A percentile compares a stretch with the other conserved stretches of the same genome.
phyloP scores from a whole-genome alignment of 1,140 invertebrate species.

The Zeugodacus cucurbitae region DNA sequence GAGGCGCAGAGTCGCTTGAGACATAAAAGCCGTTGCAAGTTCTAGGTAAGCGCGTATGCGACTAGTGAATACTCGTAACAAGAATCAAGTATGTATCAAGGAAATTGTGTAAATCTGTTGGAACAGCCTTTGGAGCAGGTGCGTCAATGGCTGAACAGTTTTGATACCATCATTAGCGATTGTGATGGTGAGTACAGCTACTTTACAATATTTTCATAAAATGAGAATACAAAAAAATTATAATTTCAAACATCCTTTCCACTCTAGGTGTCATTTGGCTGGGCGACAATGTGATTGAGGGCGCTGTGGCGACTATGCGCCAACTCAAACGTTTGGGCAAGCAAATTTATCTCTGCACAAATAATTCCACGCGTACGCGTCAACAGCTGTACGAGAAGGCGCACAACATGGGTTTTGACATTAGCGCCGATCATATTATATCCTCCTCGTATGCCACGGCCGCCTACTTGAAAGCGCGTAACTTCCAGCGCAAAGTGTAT shows the following conservation, averaged over 20 bases:
- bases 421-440: constrained; percentile 80
- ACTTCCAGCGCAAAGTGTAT: constrained; percentile 87
- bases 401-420: constrained; percentile 77
- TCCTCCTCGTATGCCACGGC: constrained; percentile 87
- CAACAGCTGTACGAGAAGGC: constrained; percentile 83
- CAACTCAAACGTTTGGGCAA: constrained; percentile 80
- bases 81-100: constrained; percentile 43
- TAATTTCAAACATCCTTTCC: background rate
- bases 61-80: background rate
- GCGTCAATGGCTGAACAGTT: constrained; percentile 75
- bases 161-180: constrained; percentile 83
- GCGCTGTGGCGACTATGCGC: constrained; percentile 79
- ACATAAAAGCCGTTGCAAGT: background rate
- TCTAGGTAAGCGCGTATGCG: background rate
- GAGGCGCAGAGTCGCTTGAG: background rate
- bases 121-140: constrained; percentile 68
- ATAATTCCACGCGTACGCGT: constrained; percentile 91
- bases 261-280: constrained; percentile 86
- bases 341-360: constrained; percentile 90
- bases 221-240: too few relatives aligned
- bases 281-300: constrained; percentile 74
- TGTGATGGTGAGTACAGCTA: constrained; percentile 79
- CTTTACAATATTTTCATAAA: background rate
- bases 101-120: constrained; percentile 57
- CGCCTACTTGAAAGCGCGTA: constrained; percentile 78